Base-by-base conservation (phyloP, 2,797 vertebrate species). In the Lates japonicus region DNA sequence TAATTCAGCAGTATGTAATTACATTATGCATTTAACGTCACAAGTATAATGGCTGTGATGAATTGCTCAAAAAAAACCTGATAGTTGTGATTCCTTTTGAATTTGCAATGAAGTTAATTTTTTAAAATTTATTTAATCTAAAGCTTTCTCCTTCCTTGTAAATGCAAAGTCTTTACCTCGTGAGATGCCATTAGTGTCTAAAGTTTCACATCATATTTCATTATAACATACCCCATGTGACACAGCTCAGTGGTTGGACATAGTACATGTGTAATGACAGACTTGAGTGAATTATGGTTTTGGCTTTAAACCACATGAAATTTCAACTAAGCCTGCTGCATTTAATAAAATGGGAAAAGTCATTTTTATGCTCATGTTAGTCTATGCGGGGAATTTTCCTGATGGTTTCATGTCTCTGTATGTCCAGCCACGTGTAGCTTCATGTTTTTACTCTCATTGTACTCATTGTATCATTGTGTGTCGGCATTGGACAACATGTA, bases 121-220 rank as follows among this genome's bases (percentile, higher is more conserved):
- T 83, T 48, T 69, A 52, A 49, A 81, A 42, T 14, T 82, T 92
- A 92, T 93, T 95, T 95, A 92, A 92, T 93, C 93, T 88, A 92
- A 94, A 72, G 54, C 55, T 67, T 90, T 76, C 46, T 81, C 67
- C 64, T 84, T 62, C 69, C 79, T 70, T 88, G 80, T 84, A 68
- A 86, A 86, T 85, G 82, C 69, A 71, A 74, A 67, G 58, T 72
- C 55, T 86, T 86, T 68, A 79, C 79, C 31, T 48, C 58, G 74
- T 83, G 62, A 84, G 51, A 71, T 81, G 61, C 64, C 73, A 62
- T 64, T 72, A 69, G 49, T 69, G 54, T 83, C 74, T 70, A 31
- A 80, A 70, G 51, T 64, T 58, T 48, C 52, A 19, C 31, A 13
- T 72, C 39, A 60, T 69, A 57, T 84, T 82, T 81, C 16, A 29